Evolutionary conservation across 2,797 vertebrate species (phyloP).

Genomic region (Phoebastria nigripes): DNA sequence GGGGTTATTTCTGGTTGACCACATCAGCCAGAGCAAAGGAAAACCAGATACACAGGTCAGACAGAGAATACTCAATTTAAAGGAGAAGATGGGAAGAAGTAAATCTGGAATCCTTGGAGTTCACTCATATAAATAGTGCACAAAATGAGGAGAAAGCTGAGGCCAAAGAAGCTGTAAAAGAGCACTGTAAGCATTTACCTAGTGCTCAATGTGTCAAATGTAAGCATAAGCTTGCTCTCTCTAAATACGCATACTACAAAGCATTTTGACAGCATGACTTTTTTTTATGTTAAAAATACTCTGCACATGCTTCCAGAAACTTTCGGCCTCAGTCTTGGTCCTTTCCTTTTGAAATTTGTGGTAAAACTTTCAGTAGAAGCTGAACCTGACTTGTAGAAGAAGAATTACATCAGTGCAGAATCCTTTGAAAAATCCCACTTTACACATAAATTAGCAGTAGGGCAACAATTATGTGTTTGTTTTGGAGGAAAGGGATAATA

Average conservation of each 20-base stretch:
- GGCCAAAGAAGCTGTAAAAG: neutral
- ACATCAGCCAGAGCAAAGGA: neutral
- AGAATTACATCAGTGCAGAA: neutral
- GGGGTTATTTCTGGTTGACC: neutral
- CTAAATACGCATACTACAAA: neutral
- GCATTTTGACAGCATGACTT: neutral
- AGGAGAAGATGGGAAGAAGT: neutral
- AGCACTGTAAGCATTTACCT: neutral
- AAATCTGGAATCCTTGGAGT: neutral
- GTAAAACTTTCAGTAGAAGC: neutral
- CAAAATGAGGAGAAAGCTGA: neutral
- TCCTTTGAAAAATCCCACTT: neutral
- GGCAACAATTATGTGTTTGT: neutral
- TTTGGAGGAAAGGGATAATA: neutral
- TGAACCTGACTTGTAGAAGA: neutral
- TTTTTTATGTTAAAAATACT: neutral
- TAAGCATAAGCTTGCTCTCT: neutral
- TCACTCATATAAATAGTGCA: neutral
- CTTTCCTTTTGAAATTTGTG: neutral
- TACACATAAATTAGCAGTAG: neutral
- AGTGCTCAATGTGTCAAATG: neutral
- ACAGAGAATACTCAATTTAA: neutral
- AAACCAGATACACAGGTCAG: neutral
- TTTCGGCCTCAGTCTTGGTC: rapidly evolving
- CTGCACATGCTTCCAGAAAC: neutral